These are phyloP conservation scores for Lepisosteus osseus DNA, from an alignment of 2,113 vertebrate genomes.

Conservation along the genomic window DNA sequence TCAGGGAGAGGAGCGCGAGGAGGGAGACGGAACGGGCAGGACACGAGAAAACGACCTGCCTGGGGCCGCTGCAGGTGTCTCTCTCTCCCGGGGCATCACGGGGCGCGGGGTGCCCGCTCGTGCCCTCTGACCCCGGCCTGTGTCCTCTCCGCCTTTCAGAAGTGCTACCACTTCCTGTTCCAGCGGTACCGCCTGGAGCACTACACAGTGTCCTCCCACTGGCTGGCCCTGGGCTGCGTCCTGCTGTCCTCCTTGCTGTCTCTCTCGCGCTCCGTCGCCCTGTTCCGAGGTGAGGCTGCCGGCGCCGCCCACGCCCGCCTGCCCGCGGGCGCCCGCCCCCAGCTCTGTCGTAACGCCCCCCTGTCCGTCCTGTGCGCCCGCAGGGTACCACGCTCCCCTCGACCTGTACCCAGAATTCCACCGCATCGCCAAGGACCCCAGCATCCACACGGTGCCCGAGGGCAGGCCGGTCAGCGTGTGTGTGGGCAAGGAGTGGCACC, in stretches of 20 bases:
- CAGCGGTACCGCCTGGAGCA: slow-evolving; percentile 92
- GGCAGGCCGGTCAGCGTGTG: slow-evolving; percentile 83
- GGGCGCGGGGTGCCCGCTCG: too few relatives aligned
- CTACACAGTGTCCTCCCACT: slow-evolving; percentile 92
- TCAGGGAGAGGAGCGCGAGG: too few relatives aligned
- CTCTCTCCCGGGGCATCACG: too few relatives aligned
- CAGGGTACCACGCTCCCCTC: slow-evolving; percentile 92
- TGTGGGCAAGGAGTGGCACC: slow-evolving; percentile 97
- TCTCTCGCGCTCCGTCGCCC: slow-evolving; percentile 86
- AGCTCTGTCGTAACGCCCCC: too few relatives aligned
- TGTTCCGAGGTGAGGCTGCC: slow-evolving; percentile 81
- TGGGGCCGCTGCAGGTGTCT: too few relatives aligned
- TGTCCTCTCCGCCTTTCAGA: slow-evolving; percentile 59
- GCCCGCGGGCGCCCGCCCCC: too few relatives aligned
- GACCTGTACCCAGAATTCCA: slow-evolving; percentile 96
- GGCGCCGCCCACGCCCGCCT: not conserved
- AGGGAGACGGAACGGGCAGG: too few relatives aligned
- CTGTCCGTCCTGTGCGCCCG: slow-evolving; percentile 1
- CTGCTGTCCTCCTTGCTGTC: slow-evolving; percentile 82
- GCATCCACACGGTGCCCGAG: slow-evolving; percentile 81
- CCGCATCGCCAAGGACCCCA: slow-evolving; percentile 84
- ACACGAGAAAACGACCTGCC: too few relatives aligned
- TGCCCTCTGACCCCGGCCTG: too few relatives aligned
- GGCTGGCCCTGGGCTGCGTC: slow-evolving; percentile 84
- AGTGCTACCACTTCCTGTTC: slow-evolving; percentile 97